Percentiles rank a stretch among this genome's conserved stretches.
These are phyloP conservation scores for Xanthia togata DNA, from an alignment of 2,888 invertebrate species.

Conservation along the genomic window DNA sequence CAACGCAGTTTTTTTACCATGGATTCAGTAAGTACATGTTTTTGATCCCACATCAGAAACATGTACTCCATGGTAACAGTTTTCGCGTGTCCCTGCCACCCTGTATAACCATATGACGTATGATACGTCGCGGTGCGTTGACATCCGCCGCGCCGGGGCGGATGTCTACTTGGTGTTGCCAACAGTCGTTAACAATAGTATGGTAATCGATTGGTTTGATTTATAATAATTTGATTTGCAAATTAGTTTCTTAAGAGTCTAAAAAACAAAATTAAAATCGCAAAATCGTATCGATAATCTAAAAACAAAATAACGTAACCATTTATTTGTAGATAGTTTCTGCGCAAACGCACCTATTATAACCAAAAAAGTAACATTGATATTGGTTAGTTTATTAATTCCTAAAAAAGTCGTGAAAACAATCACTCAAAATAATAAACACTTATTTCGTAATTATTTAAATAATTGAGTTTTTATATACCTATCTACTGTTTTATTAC, in stretches of 20 bases:
- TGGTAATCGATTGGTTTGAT: not conserved
- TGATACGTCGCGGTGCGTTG: too few relatives aligned
- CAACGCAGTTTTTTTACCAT: too few relatives aligned
- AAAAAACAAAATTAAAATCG: not conserved
- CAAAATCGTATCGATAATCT: not conserved
- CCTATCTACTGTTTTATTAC: not conserved
- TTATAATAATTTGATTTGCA: not conserved
- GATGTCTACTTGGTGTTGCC: not conserved
- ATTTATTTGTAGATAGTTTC: not conserved
- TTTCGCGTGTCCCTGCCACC: too few relatives aligned
- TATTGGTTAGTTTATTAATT: not conserved
- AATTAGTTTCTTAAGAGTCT: not conserved
- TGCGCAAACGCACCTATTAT: not conserved
- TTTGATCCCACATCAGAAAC: too few relatives aligned
- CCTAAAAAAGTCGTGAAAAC: not conserved
- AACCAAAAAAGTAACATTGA: not conserved
- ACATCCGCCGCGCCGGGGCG: not conserved
- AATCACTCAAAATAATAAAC: not conserved
- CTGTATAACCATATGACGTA: too few relatives aligned
- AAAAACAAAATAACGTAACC: not conserved
- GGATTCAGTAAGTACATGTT: too few relatives aligned
- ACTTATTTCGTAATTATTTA: not conserved
- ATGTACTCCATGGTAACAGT: too few relatives aligned
- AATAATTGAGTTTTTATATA: not conserved
- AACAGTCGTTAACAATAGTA: not conserved